Evolutionary conservation across 2,113 vertebrate species (phyloP).

Genomic region (Burhinus bistriatus): DNA sequence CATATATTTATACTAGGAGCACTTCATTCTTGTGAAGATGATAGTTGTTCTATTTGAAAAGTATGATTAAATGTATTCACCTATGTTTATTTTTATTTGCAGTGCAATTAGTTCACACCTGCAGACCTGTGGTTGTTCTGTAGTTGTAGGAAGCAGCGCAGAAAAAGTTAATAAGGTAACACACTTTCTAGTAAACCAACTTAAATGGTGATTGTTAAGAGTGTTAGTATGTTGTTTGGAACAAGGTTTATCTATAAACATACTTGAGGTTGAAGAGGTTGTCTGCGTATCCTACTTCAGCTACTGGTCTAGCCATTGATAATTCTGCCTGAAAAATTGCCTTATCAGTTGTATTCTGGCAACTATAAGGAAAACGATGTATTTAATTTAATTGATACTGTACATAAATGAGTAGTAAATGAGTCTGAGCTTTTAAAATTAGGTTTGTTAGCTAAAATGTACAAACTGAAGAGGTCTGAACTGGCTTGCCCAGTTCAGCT

Average conservation of each 20-base stretch:
- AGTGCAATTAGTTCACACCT: conserved; percentile 97
- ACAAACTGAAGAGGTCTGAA: not conserved
- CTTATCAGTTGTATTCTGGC: not conserved
- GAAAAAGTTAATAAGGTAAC: conserved; percentile 98
- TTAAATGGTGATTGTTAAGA: not conserved
- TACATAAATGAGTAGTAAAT: not conserved
- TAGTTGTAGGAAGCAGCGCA: conserved; percentile 94
- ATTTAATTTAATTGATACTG: not conserved
- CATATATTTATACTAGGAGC: not conserved
- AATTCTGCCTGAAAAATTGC: not conserved
- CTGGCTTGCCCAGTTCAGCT: not conserved
- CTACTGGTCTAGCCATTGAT: not conserved
- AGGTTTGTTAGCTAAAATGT: not conserved
- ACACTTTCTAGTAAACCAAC: not conserved
- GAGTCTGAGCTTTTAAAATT: not conserved
- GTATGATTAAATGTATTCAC: not conserved
- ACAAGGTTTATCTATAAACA: not conserved
- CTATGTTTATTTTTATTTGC: conserved; percentile 26
- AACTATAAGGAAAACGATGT: not conserved
- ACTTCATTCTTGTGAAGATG: not conserved
- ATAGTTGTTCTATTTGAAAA: not conserved
- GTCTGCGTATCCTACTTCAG: not conserved
- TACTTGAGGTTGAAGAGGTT: not conserved
- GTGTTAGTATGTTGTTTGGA: not conserved
- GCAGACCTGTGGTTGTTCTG: conserved; percentile 96